These are phyloP conservation scores for Neoarius graeffei DNA, from an alignment of 2,113 vertebrate species.

Conservation along the genomic window DNA sequence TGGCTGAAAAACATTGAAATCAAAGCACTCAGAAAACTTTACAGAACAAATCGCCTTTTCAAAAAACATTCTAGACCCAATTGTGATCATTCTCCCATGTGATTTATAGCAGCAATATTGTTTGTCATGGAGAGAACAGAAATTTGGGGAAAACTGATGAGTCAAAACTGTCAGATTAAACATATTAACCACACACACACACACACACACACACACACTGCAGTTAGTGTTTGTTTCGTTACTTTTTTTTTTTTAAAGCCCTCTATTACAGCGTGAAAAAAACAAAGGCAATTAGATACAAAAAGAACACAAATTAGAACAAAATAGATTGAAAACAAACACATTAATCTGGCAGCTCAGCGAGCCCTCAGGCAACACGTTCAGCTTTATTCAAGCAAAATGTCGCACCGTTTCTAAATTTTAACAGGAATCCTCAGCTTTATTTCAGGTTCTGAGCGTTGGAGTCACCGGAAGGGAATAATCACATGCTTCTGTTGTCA, in stretches of 20 bases:
- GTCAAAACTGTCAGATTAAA: not conserved
- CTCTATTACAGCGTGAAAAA: constrained; percentile 7
- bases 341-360: constrained; percentile 1
- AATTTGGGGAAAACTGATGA: not conserved
- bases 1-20: not conserved
- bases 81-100: not conserved
- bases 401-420: constrained; percentile 34
- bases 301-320: constrained; percentile 41
- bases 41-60: not conserved
- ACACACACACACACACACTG: constrained; percentile 14
- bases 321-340: constrained; percentile 41
- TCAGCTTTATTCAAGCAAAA: constrained; percentile 32
- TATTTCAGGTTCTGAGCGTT: not conserved
- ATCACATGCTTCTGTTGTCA: not conserved
- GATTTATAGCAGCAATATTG: not conserved
- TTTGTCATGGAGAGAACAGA: not conserved
- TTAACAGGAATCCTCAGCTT: constrained; percentile 10
- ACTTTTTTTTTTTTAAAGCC: constrained; percentile 10
- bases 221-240: constrained; percentile 45
- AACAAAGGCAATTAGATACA: constrained; percentile 34
- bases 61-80: not conserved
- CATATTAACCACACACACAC: not conserved
- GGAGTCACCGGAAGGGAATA: not conserved
- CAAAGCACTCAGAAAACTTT: not conserved
- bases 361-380: not conserved